phyloP scores from a whole-genome alignment of 1,140 invertebrate species.

The Laodelphax striatellus region DNA sequence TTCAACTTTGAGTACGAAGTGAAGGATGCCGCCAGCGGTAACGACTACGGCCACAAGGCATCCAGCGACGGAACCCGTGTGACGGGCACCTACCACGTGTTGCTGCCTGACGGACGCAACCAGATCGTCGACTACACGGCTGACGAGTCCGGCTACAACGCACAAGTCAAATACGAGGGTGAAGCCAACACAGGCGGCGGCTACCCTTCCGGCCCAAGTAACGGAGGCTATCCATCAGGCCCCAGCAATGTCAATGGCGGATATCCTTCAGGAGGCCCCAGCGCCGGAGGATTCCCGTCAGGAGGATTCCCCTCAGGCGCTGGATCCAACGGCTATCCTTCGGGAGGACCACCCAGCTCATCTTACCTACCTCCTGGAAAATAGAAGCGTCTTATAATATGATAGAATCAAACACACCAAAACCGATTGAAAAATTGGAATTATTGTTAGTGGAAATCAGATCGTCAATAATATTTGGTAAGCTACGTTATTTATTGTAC shows the following conservation, averaged over 20 bases:
- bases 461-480: too few species aligned
- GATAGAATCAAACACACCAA: too few species aligned
- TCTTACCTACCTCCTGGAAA: not conserved
- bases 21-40: slow-evolving; percentile 39
- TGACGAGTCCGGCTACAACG: slow-evolving; percentile 64
- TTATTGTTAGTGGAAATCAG: too few species aligned
- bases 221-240: slow-evolving; percentile 25
- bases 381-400: not conserved
- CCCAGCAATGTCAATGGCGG: slow-evolving; percentile 22
- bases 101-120: slow-evolving; percentile 50
- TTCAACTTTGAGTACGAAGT: slow-evolving; percentile 64
- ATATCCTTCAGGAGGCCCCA: slow-evolving; percentile 25
- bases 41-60: slow-evolving; percentile 53
- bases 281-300: slow-evolving; percentile 11
- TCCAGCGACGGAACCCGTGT: slow-evolving; percentile 46
- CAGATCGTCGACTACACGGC: slow-evolving; percentile 63
- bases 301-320: slow-evolving; percentile 7
- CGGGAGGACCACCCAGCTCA: slow-evolving; percentile 18
- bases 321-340: slow-evolving; percentile 20
- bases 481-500: too few species aligned
- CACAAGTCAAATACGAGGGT: slow-evolving; percentile 61
- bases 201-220: slow-evolving; percentile 7
- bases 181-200: not conserved
- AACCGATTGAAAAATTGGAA: too few species aligned
- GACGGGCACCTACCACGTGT: slow-evolving; percentile 49